Conservation (phyloP, 1,140 invertebrate species). For the Bombyx mandarina region DNA sequence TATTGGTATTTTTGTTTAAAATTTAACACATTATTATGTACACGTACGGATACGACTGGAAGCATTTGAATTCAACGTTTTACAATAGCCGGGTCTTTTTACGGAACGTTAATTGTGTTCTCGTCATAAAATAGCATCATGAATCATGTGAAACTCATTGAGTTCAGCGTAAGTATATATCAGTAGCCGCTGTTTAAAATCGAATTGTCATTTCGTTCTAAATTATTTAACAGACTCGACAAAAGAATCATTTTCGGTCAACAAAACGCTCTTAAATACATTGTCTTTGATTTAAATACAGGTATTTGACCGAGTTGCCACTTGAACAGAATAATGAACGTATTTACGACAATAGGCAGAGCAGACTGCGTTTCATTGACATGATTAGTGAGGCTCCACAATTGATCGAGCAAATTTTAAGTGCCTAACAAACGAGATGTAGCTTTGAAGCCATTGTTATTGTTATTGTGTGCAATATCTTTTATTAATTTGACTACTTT, state of each 20-base stretch:
- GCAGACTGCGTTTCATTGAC: slow-evolving; percentile 24
- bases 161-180: background rate
- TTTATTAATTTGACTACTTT: slow-evolving; percentile 23
- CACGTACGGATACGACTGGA: slow-evolving; percentile 6
- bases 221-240: slow-evolving; percentile 43
- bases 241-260: slow-evolving; percentile 33
- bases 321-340: slow-evolving; percentile 35
- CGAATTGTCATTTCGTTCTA: slow-evolving; percentile 14
- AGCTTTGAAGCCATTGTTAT: slow-evolving; percentile 22
- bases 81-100: slow-evolving; percentile 11
- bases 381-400: slow-evolving; percentile 24
- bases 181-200: slow-evolving; percentile 9
- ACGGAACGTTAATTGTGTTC: slow-evolving; percentile 14
- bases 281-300: slow-evolving; percentile 46
- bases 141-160: slow-evolving; percentile 1
- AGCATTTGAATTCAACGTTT: slow-evolving; percentile 7
- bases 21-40: background rate
- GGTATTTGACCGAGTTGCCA: slow-evolving; percentile 50
- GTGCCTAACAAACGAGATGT: slow-evolving; percentile 19
- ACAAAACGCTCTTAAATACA: slow-evolving; percentile 36
- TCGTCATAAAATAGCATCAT: slow-evolving; percentile 2
- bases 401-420: slow-evolving; percentile 22
- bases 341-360: slow-evolving; percentile 38
- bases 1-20: slow-evolving; percentile 20
- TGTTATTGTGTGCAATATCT: slow-evolving; percentile 18